Evolutionary conservation across 2,888 invertebrate genomes (phyloP).

Genomic region (Lasioglossum pauxillum): DNA sequence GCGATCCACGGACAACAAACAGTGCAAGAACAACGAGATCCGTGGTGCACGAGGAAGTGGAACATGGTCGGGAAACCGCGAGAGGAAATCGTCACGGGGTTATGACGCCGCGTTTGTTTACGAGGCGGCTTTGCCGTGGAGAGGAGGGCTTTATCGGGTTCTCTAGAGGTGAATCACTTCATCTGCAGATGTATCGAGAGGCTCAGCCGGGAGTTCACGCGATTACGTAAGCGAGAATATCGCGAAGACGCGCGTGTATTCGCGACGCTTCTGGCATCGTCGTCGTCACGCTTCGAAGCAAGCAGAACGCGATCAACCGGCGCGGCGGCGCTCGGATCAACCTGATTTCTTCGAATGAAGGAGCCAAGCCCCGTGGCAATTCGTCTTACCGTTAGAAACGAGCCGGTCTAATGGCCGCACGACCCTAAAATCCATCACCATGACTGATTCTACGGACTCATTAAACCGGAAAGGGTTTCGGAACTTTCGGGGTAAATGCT

Average conservation of each 20-base stretch:
- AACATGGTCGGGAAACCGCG: neutral
- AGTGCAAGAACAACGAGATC: neutral
- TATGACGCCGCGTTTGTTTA: constrained; percentile 23
- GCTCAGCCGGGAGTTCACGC: constrained; percentile 20
- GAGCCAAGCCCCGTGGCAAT: constrained; percentile 1
- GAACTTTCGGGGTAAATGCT: neutral
- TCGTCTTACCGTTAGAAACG: neutral
- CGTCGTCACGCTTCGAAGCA: constrained; percentile 1
- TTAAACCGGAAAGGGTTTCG: neutral
- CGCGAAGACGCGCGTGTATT: constrained; percentile 22
- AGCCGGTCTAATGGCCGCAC: constrained; percentile 1
- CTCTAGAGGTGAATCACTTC: constrained; percentile 37
- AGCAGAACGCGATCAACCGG: neutral
- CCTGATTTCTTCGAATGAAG: neutral
- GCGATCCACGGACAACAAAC: neutral
- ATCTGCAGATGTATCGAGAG: constrained; percentile 17
- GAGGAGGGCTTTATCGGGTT: constrained; percentile 18
- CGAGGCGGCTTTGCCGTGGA: neutral
- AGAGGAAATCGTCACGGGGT: constrained; percentile 12
- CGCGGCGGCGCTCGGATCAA: neutral
- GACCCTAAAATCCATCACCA: constrained; percentile 11
- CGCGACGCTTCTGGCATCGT: constrained; percentile 30
- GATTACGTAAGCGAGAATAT: constrained; percentile 27
- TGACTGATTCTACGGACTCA: neutral
- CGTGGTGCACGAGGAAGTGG: neutral